Conservation (phyloP, 1,140 invertebrate genomes). For the Goniozus legneri region DNA sequence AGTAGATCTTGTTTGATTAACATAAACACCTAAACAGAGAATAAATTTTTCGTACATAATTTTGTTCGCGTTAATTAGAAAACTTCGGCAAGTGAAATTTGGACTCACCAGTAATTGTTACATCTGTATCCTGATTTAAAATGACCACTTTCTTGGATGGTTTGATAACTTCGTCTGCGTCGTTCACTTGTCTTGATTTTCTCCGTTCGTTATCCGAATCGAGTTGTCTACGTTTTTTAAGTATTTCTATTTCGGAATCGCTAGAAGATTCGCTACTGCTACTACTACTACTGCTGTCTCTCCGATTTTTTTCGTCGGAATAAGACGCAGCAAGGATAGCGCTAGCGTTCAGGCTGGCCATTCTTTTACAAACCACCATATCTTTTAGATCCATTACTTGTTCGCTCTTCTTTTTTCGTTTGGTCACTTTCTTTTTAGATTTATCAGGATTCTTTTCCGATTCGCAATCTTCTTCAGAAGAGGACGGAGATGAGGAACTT, state of each 20-base stretch:
- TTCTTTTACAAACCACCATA: slow-evolving; percentile 83
- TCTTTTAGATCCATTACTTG: slow-evolving; percentile 81
- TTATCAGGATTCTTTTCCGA: slow-evolving; percentile 48
- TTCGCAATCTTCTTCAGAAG: slow-evolving; percentile 53
- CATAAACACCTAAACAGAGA: slow-evolving; percentile 62
- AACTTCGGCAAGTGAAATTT: not conserved
- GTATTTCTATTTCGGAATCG: slow-evolving; percentile 52
- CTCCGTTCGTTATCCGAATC: slow-evolving; percentile 57
- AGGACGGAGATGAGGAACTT: slow-evolving; percentile 56
- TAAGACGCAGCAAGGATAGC: slow-evolving; percentile 90
- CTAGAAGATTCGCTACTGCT: slow-evolving; percentile 55
- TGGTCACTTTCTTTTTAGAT: slow-evolving; percentile 38
- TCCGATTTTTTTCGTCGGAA: slow-evolving; percentile 66
- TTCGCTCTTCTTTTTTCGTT: slow-evolving; percentile 60
- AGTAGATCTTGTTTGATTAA: slow-evolving; percentile 69
- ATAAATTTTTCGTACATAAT: slow-evolving; percentile 4
- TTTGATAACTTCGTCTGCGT: slow-evolving; percentile 46
- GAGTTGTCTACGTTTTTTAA: slow-evolving; percentile 56
- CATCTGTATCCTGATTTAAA: slow-evolving; percentile 78
- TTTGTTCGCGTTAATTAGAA: not conserved
- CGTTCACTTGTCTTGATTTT: slow-evolving; percentile 54
- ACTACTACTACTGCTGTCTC: slow-evolving; percentile 56
- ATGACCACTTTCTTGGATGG: slow-evolving; percentile 62
- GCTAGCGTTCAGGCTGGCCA: slow-evolving; percentile 90
- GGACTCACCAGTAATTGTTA: slow-evolving; percentile 67